These are phyloP conservation scores for Lanius collurio DNA, from an alignment of 2,113 vertebrate genomes.

Conservation along the genomic window DNA sequence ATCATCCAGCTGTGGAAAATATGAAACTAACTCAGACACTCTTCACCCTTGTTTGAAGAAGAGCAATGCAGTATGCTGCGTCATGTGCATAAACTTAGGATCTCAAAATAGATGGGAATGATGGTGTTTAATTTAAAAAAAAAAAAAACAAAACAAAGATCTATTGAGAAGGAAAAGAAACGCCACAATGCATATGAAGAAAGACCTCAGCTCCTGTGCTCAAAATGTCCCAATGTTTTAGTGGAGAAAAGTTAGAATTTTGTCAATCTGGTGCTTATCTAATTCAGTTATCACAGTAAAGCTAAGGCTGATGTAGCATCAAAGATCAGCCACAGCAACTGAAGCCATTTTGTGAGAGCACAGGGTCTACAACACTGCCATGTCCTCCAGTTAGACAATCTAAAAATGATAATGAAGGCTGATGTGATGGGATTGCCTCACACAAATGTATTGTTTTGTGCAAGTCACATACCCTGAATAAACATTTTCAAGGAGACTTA, in stretches of 20 bases:
- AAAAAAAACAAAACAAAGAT: too few relatives aligned
- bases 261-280: not conserved
- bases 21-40: not conserved
- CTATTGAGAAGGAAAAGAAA: too few relatives aligned
- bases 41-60: not conserved
- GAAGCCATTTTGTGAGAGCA: not conserved
- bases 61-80: not conserved
- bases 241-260: not conserved
- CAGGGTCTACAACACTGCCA: not conserved
- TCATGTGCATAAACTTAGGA: not conserved
- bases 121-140: not conserved
- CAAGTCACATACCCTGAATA: slow-evolving; percentile 19
- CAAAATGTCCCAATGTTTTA: not conserved
- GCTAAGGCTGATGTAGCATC: not conserved
- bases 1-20: not conserved
- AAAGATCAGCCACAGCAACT: not conserved
- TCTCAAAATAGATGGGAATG: not conserved
- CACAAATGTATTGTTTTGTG: slow-evolving; percentile 31
- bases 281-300: not conserved
- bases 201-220: not conserved
- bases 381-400: not conserved
- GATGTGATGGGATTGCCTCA: slow-evolving; percentile 42
- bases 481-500: slow-evolving; percentile 4
- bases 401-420: slow-evolving; percentile 38
- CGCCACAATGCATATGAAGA: not conserved